Evolutionary conservation across 1,140 invertebrate genomes (phyloP), one percentile per base, ranked within the genome.

Genomic region (Papilio machaon): DNA sequence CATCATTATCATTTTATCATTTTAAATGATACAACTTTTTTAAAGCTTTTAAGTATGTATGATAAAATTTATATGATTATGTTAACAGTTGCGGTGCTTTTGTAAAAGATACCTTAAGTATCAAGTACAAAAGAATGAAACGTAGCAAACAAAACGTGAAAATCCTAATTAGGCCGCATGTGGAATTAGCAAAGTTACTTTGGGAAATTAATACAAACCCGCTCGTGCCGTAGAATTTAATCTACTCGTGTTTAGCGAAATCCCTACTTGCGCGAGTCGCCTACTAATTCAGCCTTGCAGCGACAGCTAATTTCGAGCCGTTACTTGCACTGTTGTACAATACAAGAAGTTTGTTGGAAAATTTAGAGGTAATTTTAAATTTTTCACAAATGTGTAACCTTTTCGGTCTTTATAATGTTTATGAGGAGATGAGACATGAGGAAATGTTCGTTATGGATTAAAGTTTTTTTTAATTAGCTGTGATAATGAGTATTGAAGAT

Each of bases 141-240:
- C 8, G 8, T 6, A 23, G 19, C 17, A 15, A 52, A 75, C 46
- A 47, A 49, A 52, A 74, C n/a, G 46, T 73, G 70, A 60, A 73
- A 80, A 74, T 73, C 38, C 47, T 76, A 38, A 52, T 43, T 35
- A 74, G 19, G 60, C 67, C 73, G 70, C 76, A 80, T 70, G 52
- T 64, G 54, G 73, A 82, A 78, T 82, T 84, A 84, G 81, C 81
- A 78, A 81, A 82, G 80, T 84, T 84, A 81, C 80, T 82, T 82
- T 82, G 76, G 81, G 80, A 85, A 82, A 80, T 84, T 82, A 84
- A 84, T 84, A 84, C 81, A 78, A 84, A 78, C 81, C 81, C 76
- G 81, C 47, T 54, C 80, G 80, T 64, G 81, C 81, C 81, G 81
- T 85, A 84, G 80, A 84, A 82, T 84, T 85, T 82, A 82, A 86